Evolutionary conservation across 1,140 invertebrate genomes (phyloP).

Genomic region (Meloidogyne exigua): DNA sequence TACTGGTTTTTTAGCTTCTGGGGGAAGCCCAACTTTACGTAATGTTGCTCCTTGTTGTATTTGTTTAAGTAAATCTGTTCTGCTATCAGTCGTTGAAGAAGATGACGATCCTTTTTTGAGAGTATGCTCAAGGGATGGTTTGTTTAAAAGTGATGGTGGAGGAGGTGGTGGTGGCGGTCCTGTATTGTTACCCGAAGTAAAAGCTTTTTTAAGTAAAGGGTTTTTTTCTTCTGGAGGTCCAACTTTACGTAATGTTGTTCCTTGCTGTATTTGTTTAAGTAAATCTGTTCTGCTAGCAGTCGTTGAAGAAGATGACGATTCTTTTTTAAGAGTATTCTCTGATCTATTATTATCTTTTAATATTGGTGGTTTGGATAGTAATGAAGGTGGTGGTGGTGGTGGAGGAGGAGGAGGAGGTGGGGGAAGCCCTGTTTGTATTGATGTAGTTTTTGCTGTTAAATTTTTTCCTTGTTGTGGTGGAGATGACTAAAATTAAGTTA

Average conservation of each 20-base stretch:
- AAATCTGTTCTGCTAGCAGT: conserved; percentile 24
- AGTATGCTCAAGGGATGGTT: conserved; percentile 1
- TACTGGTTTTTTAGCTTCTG: conserved; percentile 22
- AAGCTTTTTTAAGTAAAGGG: conserved; percentile 27
- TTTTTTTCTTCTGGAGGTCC: conserved; percentile 28
- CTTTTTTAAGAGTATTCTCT: conserved; percentile 2
- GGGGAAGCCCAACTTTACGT: conserved; percentile 32
- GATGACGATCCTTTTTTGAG: background rate
- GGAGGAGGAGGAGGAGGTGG: conserved; percentile 13
- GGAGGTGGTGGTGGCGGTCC: conserved; percentile 17
- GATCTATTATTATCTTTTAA: background rate
- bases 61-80: conserved; percentile 37
- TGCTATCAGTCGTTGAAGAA: background rate
- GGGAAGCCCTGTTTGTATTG: background rate
- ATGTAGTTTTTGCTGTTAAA: background rate
- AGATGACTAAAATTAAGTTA: background rate
- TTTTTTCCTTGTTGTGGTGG: background rate
- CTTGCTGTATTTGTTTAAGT: conserved; percentile 40
- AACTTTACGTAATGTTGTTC: conserved; percentile 40
- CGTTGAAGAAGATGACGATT: background rate
- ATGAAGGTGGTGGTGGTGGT: background rate
- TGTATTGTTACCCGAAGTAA: conserved; percentile 30
- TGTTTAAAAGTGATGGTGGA: conserved; percentile 11
- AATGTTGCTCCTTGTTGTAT: conserved; percentile 42
- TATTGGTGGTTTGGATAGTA: background rate